phyloP scores from a whole-genome alignment of 2,797 vertebrate species.

The Pseudochromis fuscus region DNA sequence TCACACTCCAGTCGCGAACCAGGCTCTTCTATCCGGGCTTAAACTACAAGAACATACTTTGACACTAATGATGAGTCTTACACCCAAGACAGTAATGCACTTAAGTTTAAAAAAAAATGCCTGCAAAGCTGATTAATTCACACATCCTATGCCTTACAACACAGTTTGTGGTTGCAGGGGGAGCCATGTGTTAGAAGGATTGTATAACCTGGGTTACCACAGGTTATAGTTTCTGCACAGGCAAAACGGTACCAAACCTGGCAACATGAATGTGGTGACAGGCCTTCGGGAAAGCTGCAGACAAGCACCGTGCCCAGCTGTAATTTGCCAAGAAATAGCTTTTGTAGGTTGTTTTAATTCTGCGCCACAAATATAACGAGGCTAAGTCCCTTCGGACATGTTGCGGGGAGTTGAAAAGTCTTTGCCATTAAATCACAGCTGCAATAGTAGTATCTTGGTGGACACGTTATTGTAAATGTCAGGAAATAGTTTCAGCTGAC shows the following conservation, averaged over 20 bases:
- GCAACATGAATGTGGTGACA: background rate
- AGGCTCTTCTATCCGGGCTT: slow-evolving; percentile 23
- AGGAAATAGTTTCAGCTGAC: background rate
- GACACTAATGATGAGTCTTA: slow-evolving; percentile 2
- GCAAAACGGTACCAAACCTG: background rate
- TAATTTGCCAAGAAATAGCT: background rate
- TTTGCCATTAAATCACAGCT: background rate
- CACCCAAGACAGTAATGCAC: background rate
- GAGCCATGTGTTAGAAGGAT: too few species aligned
- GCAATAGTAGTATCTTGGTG: background rate
- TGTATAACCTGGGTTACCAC: background rate
- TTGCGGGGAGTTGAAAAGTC: background rate
- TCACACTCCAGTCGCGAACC: slow-evolving; percentile 15
- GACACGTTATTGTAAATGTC: background rate
- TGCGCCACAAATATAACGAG: slow-evolving; percentile 1
- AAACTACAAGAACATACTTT: background rate
- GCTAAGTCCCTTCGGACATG: background rate
- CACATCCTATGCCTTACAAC: background rate
- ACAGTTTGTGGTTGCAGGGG: background rate
- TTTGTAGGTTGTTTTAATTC: background rate
- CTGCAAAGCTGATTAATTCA: background rate
- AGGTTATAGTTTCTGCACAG: background rate
- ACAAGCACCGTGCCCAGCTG: background rate
- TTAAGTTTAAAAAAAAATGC: too few species aligned
- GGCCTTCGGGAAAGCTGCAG: background rate